A percentile compares a stretch with the other conserved stretches of the same genome.
These are phyloP conservation scores for Nicator chloris DNA, from an alignment of 2,113 vertebrate genomes.

Conservation along the genomic window DNA sequence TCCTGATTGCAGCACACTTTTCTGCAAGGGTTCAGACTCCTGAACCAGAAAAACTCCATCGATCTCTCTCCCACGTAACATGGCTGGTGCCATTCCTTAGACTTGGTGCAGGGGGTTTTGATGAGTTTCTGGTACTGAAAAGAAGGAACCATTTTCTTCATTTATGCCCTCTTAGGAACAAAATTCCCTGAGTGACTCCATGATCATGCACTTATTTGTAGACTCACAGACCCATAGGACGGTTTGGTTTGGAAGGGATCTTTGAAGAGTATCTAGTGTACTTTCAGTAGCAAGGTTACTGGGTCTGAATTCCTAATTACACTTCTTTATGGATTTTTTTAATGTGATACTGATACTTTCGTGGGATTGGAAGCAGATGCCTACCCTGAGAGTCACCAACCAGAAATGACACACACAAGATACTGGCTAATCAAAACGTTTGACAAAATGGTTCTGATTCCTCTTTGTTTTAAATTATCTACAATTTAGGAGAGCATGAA, in stretches of 20 bases:
- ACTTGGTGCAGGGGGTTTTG: neutral
- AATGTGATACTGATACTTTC: neutral
- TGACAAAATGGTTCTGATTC: neutral
- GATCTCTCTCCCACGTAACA: rapidly evolving
- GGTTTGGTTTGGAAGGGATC: neutral
- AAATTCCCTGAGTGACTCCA: neutral
- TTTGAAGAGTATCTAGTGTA: neutral
- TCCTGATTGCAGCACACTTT: neutral
- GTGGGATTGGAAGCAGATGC: neutral
- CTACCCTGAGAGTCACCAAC: neutral
- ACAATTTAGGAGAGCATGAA: neutral
- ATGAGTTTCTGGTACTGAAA: neutral
- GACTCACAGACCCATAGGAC: neutral
- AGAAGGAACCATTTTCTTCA: neutral
- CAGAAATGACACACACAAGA: neutral
- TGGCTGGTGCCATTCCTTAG: neutral
- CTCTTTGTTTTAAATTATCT: neutral
- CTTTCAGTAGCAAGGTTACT: neutral
- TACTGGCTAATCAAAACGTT: neutral
- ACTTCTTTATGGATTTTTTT: neutral
- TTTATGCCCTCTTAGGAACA: neutral
- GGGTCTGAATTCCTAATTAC: neutral
- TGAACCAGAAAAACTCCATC: neutral
- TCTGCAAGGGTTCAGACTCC: neutral
- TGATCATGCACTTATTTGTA: neutral